These are phyloP conservation scores for Illadopsis cleaveri DNA, from an alignment of 2,113 vertebrate genomes.

Conservation along the genomic window DNA sequence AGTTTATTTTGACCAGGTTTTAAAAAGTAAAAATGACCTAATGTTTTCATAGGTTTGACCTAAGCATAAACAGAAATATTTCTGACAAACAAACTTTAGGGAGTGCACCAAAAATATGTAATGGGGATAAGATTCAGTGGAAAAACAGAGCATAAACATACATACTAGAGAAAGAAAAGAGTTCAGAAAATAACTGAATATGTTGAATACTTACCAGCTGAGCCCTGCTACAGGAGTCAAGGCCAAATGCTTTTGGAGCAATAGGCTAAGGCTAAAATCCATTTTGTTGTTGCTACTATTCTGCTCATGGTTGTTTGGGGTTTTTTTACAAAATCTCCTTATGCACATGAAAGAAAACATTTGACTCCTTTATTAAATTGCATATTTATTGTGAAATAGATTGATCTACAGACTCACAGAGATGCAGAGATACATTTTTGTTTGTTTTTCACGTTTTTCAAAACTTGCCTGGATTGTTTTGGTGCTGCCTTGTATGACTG, in stretches of 20 bases:
- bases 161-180: background rate
- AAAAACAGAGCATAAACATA: background rate
- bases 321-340: background rate
- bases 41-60: background rate
- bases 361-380: background rate
- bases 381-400: background rate
- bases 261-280: background rate
- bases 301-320: background rate
- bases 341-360: background rate
- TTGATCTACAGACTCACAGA: background rate
- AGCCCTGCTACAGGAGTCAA: background rate
- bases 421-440: background rate
- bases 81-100: background rate
- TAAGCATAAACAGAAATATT: background rate
- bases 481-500: background rate
- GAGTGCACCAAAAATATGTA: background rate
- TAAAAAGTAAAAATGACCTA: background rate
- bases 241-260: background rate
- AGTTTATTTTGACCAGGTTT: background rate
- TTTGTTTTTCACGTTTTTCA: background rate
- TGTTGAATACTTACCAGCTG: background rate
- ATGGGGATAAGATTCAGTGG: background rate
- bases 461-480: background rate
- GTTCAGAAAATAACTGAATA: background rate
- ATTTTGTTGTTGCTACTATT: background rate